Evolutionary conservation across 2,797 vertebrate species (phyloP).

Genomic region (Benthosema pterotum): DNA sequence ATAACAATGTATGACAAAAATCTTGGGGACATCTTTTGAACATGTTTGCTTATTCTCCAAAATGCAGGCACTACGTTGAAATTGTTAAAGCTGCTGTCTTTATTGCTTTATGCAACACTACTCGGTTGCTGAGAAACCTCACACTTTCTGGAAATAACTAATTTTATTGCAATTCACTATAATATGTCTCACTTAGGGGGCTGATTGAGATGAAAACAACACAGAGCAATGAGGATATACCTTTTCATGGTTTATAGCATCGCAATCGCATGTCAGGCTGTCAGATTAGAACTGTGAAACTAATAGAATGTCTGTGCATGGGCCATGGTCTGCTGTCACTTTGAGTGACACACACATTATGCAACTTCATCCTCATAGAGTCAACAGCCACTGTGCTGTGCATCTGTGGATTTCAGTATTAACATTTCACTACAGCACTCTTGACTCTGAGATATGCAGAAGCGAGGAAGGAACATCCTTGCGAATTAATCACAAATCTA

Average conservation of each 20-base stretch:
- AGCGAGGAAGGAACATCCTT: too few relatives aligned
- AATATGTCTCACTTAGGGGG: neutral
- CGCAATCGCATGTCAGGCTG: too few relatives aligned
- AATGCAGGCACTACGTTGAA: too few relatives aligned
- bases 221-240: too few relatives aligned
- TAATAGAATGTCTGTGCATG: neutral
- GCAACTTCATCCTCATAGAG: constrained; percentile 1
- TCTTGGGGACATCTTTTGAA: too few relatives aligned
- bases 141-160: too few relatives aligned
- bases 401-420: neutral
- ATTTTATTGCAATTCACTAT: too few relatives aligned
- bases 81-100: neutral
- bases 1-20: too few relatives aligned
- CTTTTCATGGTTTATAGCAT: too few relatives aligned
- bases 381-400: neutral
- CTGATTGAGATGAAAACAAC: neutral
- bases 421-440: neutral
- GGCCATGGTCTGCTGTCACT: neutral
- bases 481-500: too few relatives aligned
- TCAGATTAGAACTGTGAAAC: too few relatives aligned
- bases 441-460: constrained; percentile 3
- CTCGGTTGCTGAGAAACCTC: neutral
- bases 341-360: neutral
- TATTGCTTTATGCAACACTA: constrained; percentile 1
- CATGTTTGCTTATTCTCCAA: too few relatives aligned